Evolutionary conservation across 2,888 invertebrate species (phyloP).

Genomic region (Orthonychiurus folsomi): DNA sequence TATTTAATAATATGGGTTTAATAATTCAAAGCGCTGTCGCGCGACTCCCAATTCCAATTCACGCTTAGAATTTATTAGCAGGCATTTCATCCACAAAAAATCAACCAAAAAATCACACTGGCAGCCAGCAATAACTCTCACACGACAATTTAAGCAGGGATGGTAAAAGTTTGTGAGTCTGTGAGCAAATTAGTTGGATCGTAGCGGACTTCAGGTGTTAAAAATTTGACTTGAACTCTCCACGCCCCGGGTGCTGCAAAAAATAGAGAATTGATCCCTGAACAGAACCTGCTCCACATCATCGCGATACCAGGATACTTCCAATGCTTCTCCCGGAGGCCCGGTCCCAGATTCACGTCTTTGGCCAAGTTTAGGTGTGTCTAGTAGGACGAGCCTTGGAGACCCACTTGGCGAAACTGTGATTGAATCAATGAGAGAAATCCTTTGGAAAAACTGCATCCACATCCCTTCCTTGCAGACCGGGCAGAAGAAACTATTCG

Average conservation of each 20-base stretch:
- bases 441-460: constrained; percentile 28
- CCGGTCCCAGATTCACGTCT: background rate
- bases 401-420: background rate
- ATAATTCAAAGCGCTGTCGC: no score
- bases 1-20: no score
- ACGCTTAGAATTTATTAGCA: no score
- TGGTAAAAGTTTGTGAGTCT: background rate
- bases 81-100: no score
- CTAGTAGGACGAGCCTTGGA: constrained; percentile 1
- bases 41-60: no score
- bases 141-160: no score
- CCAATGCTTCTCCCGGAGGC: background rate
- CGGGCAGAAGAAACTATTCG: constrained; percentile 25
- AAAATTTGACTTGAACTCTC: constrained; percentile 21
- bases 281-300: background rate
- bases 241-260: constrained; percentile 14
- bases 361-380: constrained; percentile 8
- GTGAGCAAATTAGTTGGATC: constrained; percentile 17
- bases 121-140: no score
- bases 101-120: no score
- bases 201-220: constrained; percentile 23
- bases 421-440: constrained; percentile 32
- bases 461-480: constrained; percentile 37
- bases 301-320: constrained; percentile 3
- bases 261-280: constrained; percentile 2